These are phyloP conservation scores for Riparia riparia DNA, from an alignment of 2,113 vertebrate species.

Conservation along the genomic window DNA sequence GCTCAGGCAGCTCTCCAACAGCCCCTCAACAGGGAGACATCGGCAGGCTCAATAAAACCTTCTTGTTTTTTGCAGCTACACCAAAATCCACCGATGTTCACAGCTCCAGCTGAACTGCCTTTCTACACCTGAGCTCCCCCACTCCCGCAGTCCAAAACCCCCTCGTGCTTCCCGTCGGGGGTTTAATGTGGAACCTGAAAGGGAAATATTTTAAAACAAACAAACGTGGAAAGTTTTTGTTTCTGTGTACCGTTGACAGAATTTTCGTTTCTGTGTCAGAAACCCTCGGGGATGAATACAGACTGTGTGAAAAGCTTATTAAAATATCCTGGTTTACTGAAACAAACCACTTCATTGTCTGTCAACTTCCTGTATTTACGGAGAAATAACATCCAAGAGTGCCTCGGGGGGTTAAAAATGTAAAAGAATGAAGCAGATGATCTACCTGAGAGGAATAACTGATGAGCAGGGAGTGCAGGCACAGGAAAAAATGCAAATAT, in stretches of 20 bases:
- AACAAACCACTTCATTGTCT: constrained; percentile 35
- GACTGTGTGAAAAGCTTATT: neutral
- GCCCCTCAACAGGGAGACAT: rapidly evolving
- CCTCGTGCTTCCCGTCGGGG: rapidly evolving
- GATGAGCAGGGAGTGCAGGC: neutral
- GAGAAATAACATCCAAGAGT: neutral
- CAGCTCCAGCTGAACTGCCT: neutral
- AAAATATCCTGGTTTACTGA: neutral
- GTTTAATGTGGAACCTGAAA: neutral
- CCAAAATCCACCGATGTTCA: neutral
- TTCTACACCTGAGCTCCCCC: neutral
- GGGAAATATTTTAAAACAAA: neutral
- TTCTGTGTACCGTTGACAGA: neutral
- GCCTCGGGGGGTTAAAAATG: neutral
- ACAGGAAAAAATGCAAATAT: constrained; percentile 51
- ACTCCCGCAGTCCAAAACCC: neutral
- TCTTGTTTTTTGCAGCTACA: neutral
- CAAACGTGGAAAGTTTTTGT: neutral
- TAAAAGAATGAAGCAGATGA: neutral
- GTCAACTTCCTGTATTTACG: neutral
- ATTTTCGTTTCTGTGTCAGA: neutral
- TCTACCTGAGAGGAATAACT: constrained; percentile 47
- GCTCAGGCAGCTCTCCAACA: neutral
- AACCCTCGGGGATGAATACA: neutral
- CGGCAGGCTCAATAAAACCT: rapidly evolving